Base-by-base conservation (phyloP, 2,113 vertebrate genomes). In the Pachypanchax playfairii region DNA sequence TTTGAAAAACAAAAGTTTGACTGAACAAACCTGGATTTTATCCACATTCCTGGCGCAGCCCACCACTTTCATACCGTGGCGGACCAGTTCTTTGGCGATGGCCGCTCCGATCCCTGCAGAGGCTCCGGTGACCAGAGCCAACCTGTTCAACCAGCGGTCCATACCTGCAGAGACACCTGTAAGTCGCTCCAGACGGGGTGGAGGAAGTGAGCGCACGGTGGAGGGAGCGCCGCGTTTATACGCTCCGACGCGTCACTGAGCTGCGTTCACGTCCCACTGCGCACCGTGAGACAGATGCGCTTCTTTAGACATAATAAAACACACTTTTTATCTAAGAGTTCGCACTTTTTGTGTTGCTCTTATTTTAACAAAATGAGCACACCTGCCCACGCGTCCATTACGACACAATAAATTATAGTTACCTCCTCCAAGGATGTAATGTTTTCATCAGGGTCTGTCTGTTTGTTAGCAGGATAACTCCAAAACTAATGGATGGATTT, bases 81-180 rank as follows among this genome's bases (percentile, higher is more conserved):
- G 90, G 60, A 93, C 93, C 69, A 96, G 85, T 57, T 93, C 93
- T 56, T 90, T 85, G 17, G 90, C 90, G 41, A 94, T 71, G 1
- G 91, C 91, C 35, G 93, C 94, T 3, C 94, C 94, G 59, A 95
- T 95, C 53, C 94, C 94, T 28, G 85, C 91, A 6, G 95, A 95
- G 18, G 94, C 94, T 39, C 94, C 94, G 14, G 94, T 95, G 65
- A 95, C 94, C 58, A 95, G 85, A 15, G 94, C 94, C 71, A 94
- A 91, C 46, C 94, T 91, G 49, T 87, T 92, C 63, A 60, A 81
- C 94, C 94, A 96, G 75, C 94, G 91, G 75, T 95, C 92, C 94
- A 95, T 95, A 68, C 64, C 57, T 24, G 18, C 39, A 1, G 1
- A 9, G 2, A 51, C 60, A 59, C 33, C 18, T 6, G 33, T 13